Base-by-base conservation (phyloP, 2,888 invertebrate species). In the Ceriagrion tenellum region DNA sequence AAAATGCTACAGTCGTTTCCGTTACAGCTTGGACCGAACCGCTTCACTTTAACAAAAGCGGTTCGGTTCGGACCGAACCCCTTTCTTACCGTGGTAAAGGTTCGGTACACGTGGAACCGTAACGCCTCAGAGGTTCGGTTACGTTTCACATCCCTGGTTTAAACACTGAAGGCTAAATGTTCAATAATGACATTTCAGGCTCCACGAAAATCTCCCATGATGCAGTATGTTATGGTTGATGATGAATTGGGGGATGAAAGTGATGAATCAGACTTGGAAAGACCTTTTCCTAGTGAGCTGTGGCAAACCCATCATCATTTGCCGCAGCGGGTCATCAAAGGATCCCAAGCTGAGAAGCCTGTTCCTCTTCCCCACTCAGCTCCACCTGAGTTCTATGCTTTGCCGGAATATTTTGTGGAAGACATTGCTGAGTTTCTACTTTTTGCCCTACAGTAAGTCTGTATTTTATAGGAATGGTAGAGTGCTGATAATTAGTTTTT, bases 401-500 rank as follows among this genome's bases (percentile, higher is more conserved):
- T 99, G 96, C 99, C 99, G 88, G 99, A 99, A 97, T 99, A 99
- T 98, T 99, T 99, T 97, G 98, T 99, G 96, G 99, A 99, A 97
- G 99, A 99, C 97, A 98, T 99, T 96, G 99, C 99, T 23, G 99
- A 99, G 97, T 99, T 99, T 97, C 97, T 99, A 96, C 98, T 99
- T 63, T 99, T 99, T 96, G 98, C 98, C 8, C 98, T 99, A 96
- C 99, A 99, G 99, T 99, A 97, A 98, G 98, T 98, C 95, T 93
- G 95, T 95, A 30, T 20, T n/a, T 95, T 69, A 63, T 74, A 30
- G 12, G 26, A 95, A 47, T 95, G 20, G 47, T 47, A 47, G 8
- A 4, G 47, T 35, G 18, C 26, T 30, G 18, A 69, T 55, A 55
- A 88, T 12, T 63, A 35, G n/a, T 55, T 35, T 88, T 88, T 4